Evolutionary conservation across 2,113 vertebrate species (phyloP).

Genomic region (Sceloporus undulatus): DNA sequence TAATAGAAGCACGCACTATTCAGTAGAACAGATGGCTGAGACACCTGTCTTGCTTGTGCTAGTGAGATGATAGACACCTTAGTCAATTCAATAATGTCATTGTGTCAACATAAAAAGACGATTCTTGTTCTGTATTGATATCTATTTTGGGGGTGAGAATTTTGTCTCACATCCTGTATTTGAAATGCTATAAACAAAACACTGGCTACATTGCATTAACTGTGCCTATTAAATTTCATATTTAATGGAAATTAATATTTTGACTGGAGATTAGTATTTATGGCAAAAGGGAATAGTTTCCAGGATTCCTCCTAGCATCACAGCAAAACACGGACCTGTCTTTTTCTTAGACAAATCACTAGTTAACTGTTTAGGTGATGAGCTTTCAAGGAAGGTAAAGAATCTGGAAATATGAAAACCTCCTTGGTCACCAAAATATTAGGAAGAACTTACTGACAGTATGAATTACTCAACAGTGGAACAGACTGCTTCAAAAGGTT

Average conservation of each 20-base stretch:
- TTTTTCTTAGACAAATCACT: too few species aligned
- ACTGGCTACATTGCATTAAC: conserved; percentile 26
- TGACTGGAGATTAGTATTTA: not conserved
- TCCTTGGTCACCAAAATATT: too few species aligned
- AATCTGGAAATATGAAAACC: too few species aligned
- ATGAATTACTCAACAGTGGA: too few species aligned
- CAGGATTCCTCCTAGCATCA: too few species aligned
- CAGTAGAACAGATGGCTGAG: conserved; percentile 64
- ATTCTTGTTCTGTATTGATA: not conserved
- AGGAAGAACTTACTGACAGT: too few species aligned
- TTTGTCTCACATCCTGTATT: conserved; percentile 17
- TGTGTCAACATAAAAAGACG: conserved; percentile 48
- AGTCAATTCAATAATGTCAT: conserved; percentile 39
- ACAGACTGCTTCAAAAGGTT: too few species aligned
- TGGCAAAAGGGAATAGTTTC: not conserved
- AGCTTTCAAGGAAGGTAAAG: too few species aligned
- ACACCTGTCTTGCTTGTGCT: conserved; percentile 43
- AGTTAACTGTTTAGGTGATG: too few species aligned
- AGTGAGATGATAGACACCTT: conserved; percentile 47
- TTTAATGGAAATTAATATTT: not conserved
- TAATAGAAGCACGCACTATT: conserved; percentile 31
- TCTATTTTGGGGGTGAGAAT: not conserved
- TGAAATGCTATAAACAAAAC: conserved; percentile 18
- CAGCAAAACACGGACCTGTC: too few species aligned
- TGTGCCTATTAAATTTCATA: not conserved